These are phyloP conservation scores for Morelia viridis DNA, from an alignment of 2,797 vertebrate species.

Conservation along the genomic window DNA sequence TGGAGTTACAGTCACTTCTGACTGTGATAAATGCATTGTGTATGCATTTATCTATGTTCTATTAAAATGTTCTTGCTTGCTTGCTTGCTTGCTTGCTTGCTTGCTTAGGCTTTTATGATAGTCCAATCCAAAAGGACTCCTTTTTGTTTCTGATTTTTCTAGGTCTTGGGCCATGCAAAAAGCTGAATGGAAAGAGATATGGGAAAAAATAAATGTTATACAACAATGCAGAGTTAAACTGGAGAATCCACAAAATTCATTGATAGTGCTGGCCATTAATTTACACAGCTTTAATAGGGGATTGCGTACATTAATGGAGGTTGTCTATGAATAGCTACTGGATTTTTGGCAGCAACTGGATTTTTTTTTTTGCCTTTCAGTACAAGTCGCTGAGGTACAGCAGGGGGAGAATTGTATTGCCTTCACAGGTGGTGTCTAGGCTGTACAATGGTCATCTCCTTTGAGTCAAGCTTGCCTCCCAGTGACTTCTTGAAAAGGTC, in stretches of 20 bases:
- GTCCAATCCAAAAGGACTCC: not conserved
- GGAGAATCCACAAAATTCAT: not conserved
- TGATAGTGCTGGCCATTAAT: not conserved
- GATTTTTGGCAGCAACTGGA: not conserved
- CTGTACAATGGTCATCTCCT: not conserved
- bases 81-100: not conserved
- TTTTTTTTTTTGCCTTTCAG: not conserved
- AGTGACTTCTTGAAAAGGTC: not conserved
- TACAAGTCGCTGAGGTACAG: not conserved
- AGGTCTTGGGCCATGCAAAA: not conserved
- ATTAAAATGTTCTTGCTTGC: not conserved
- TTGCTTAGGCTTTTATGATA: not conserved
- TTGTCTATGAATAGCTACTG: not conserved
- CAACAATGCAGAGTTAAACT: not conserved
- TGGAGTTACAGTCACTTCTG: not conserved
- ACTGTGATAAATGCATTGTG: not conserved
- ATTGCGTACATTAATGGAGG: not conserved
- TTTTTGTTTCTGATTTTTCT: not conserved
- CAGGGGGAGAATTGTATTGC: too few species aligned
- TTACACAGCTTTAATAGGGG: not conserved
- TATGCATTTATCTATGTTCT: not conserved
- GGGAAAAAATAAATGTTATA: not conserved
- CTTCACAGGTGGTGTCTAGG: not conserved
- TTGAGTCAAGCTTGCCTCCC: not conserved
- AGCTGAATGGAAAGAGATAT: not conserved